Percentiles rank a stretch among this genome's conserved stretches.
Evolutionary conservation across 2,888 invertebrate species (phyloP).

Genomic region (Drosophila mercatorum): DNA sequence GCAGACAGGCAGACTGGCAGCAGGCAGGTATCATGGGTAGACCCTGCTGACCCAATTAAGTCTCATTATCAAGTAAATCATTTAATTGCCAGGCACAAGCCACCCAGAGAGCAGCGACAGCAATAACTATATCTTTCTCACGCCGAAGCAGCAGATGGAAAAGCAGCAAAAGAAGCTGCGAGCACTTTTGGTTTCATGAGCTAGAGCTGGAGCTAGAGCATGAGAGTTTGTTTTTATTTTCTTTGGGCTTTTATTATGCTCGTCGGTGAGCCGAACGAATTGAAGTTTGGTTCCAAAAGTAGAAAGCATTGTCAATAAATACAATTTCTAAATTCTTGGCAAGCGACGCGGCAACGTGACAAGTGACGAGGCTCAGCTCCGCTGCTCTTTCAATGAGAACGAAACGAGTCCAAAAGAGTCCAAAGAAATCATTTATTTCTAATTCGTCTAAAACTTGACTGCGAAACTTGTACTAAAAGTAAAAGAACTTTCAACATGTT

Average conservation of each 20-base stretch:
- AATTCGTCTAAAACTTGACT: slow-evolving; percentile 34
- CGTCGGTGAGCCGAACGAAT: slow-evolving; percentile 30
- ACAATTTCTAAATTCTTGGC: slow-evolving; percentile 75
- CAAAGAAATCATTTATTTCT: slow-evolving; percentile 57
- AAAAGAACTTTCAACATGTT: slow-evolving; percentile 29
- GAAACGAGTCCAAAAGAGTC: slow-evolving; percentile 27
- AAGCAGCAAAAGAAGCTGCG: slow-evolving; percentile 4
- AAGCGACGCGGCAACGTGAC: slow-evolving; percentile 58
- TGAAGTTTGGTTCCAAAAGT: slow-evolving; percentile 47
- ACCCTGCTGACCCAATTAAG: slow-evolving; percentile 69
- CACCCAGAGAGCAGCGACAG: slow-evolving; percentile 11
- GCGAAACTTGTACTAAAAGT: slow-evolving; percentile 23
- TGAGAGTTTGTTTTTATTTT: slow-evolving; percentile 48
- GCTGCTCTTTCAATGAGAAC: slow-evolving; percentile 7
- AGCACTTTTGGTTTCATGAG: slow-evolving; percentile 66
- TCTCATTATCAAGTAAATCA: slow-evolving; percentile 60
- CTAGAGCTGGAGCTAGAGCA: slow-evolving; percentile 24
- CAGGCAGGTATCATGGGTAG: not conserved
- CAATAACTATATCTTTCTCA: slow-evolving; percentile 29
- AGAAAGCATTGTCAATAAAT: slow-evolving; percentile 76
- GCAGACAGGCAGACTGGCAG: not conserved
- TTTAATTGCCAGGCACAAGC: slow-evolving; percentile 48
- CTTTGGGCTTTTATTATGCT: slow-evolving; percentile 12
- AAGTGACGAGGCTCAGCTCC: slow-evolving; percentile 39
- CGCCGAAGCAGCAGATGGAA: slow-evolving; percentile 7